Base-by-base conservation (phyloP, 2,888 invertebrate genomes). In the Drosophila merina region DNA sequence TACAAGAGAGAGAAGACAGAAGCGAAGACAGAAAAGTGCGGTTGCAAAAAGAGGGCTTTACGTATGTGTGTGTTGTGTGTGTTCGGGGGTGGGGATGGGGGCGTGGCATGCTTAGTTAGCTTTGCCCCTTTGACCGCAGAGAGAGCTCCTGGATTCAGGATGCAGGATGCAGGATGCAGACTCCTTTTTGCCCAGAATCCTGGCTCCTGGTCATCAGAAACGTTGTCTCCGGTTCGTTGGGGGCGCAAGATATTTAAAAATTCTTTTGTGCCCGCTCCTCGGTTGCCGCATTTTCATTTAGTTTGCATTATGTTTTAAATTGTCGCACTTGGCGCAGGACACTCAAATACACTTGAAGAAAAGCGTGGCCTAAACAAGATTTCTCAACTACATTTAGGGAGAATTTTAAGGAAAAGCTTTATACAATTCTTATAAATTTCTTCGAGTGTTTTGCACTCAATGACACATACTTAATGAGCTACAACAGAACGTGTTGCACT, bases 271-370 rank as follows among this genome's bases (percentile, higher is more conserved):
- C 51, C 48, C 49, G 25, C 40, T 54, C 42, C 47, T 31, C 66
- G 58, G 47, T 31, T 58, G 72, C 58, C 72, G 72, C 72, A 72
- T 58, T 72, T 72, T 72, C 72, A 72, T 72, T 72, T 72, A 66
- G 72, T 72, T 72, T 72, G 72, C 72, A 72, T 72, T 72, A 72
- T 72, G 72, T 72, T 72, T 72, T 58, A 66, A 72, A 64, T 72
- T 72, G 72, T 72, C 66, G 72, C 71, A 72, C 72, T 72, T 72
- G 72, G 54, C 40, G 72, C 72, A 60, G 70, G 30, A 28, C 68
- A 58, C 66, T 50, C 33, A 55, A 28, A 6, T 9, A 8, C 52
- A 48, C 56, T 33, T 20, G 20, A 20, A 20, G 20, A 20, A 20
- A 20, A 20, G 20, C 20, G 20, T 2, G 20, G 1, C 2, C 20